These are phyloP conservation scores for Dromius quadrimaculatus DNA, from an alignment of 2,888 invertebrate species.

Conservation along the genomic window DNA sequence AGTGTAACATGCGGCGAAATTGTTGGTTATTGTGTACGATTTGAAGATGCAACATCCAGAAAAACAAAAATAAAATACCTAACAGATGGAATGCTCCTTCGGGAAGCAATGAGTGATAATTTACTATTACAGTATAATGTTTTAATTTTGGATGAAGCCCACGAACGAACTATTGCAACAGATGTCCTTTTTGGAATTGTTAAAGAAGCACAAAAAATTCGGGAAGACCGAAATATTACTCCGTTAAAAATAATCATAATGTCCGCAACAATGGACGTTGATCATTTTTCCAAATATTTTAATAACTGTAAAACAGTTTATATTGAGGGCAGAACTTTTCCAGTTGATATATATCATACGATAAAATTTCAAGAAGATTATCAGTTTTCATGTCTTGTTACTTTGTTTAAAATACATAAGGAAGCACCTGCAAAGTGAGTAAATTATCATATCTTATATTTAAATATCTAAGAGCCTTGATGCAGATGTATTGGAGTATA, in stretches of 20 bases:
- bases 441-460: constrained; percentile 32
- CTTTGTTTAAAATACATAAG: constrained; percentile 90
- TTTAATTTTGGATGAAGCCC: constrained; percentile 93
- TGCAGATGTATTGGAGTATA: too few relatives aligned
- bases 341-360: constrained; percentile 81
- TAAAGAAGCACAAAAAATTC: constrained; percentile 84
- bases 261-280: constrained; percentile 93
- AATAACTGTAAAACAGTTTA: constrained; percentile 88
- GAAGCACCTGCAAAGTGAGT: constrained; percentile 83
- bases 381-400: constrained; percentile 83
- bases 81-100: constrained; percentile 93
- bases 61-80: constrained; percentile 90
- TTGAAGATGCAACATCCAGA: constrained; percentile 87
- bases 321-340: constrained; percentile 89
- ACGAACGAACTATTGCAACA: constrained; percentile 94
- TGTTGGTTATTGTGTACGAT: constrained; percentile 86
- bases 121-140: constrained; percentile 82
- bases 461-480: not conserved
- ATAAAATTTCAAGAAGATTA: constrained; percentile 85
- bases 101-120: constrained; percentile 88
- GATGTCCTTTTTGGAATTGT: constrained; percentile 95
- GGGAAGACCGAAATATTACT: constrained; percentile 71
- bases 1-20: constrained; percentile 77
- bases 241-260: constrained; percentile 74
- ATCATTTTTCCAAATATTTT: constrained; percentile 92